Conservation (phyloP, 1,140 invertebrate species). For the Cydia strobilella region DNA sequence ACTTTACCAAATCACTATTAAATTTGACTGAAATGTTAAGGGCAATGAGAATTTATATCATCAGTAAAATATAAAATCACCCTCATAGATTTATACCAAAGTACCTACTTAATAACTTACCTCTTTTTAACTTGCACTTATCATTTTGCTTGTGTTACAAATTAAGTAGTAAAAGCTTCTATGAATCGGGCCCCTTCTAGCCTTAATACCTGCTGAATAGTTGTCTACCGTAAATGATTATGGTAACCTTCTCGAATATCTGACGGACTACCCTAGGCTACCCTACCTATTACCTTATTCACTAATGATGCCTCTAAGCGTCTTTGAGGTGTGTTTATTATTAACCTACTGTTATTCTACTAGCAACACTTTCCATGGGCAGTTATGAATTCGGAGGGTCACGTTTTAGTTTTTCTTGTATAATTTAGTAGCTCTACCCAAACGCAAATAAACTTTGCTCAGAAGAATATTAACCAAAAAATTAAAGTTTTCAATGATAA, state of each 20-base stretch:
- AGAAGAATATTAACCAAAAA: neutral
- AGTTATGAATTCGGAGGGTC: constrained; percentile 26
- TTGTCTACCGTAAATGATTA: neutral
- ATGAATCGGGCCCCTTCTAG: neutral
- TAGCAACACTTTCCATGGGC: constrained; percentile 7
- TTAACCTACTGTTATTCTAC: neutral
- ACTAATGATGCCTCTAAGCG: neutral
- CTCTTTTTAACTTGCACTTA: too few relatives aligned
- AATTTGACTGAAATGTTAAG: too few relatives aligned
- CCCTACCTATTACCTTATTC: constrained; percentile 3
- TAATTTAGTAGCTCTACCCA: constrained; percentile 27
- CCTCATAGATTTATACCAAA: too few relatives aligned
- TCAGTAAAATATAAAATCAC: too few relatives aligned
- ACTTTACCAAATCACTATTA: too few relatives aligned
- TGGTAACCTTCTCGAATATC: neutral
- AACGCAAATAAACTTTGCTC: neutral
- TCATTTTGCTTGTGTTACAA: neutral
- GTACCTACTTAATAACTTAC: too few relatives aligned
- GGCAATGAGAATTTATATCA: too few relatives aligned
- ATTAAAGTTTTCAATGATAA: neutral
- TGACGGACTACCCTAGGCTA: neutral
- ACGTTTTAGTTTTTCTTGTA: constrained; percentile 22
- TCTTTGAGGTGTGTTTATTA: constrained; percentile 8
- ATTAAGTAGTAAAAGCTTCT: too few relatives aligned
- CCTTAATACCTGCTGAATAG: neutral